Evolutionary conservation across 2,888 invertebrate species (phyloP), one percentile per base, ranked within the genome.

Genomic region (Xanthorhoe spadicearia): DNA sequence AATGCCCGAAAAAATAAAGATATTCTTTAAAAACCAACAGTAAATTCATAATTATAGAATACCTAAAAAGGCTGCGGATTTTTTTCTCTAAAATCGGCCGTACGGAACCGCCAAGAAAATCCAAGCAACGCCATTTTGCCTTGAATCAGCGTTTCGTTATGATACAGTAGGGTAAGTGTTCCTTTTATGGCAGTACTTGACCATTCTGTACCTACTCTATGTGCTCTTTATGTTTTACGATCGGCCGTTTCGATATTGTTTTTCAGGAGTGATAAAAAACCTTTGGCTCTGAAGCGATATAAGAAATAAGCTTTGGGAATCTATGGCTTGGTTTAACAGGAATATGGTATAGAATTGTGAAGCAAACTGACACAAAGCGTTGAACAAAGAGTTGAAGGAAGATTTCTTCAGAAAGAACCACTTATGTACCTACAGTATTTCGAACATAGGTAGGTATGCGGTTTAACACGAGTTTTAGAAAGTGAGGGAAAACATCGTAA

Each of bases 81-180:
- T 13, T 17, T 13, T 15, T 15, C 15, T 15, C 7, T 17, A 48
- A 17, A 48, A 48, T 48, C 17, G 48, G 17, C 6, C 48, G 48
- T 48, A 17, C 48, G 15, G 1, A 43, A 48, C 48, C 48, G 15
- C 7, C 13, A 43, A 13, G 48, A 77, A 81, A 79, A 79, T 80
- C 74, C 78, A 71, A 69, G 70, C 74, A 74, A 74, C 74, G 74
- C 75, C 56, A 66, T 58, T 59, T 61, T 64, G 61, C 67, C 64
- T 70, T 65, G 74, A 70, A 78, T 82, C 82, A 82, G 83, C 81
- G 79, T 72, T 80, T 82, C 74, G 68, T 65, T 70, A 80, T 76
- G 74, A 74, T 71, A 62, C 56, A n/a, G 49, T 55, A 51, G 70
- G 72, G 71, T 73, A 73, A 71, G 69, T 76, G 73, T 72, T 72